These are phyloP conservation scores for Sternotherus odoratus DNA, from an alignment of 2,797 vertebrate species.

Conservation along the genomic window DNA sequence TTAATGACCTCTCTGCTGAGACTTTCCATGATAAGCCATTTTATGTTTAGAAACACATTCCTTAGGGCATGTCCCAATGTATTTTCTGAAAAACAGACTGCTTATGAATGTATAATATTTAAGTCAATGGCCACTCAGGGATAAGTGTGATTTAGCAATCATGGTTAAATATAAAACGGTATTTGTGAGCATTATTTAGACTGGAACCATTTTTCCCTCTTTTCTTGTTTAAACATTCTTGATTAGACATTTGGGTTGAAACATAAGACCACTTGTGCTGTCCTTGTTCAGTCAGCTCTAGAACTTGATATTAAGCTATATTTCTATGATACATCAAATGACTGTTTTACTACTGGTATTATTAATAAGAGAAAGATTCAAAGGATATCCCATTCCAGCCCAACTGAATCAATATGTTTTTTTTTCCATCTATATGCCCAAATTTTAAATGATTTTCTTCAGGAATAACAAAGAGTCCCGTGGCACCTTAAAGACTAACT, in stretches of 20 bases:
- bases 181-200: background rate
- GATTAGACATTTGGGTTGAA: background rate
- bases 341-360: background rate
- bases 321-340: background rate
- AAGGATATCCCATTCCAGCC: background rate
- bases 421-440: fast-evolving
- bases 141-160: constrained; percentile 14
- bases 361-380: background rate
- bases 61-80: background rate
- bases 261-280: background rate
- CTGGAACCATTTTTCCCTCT: background rate
- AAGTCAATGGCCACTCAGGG: constrained; percentile 38
- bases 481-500: too few relatives aligned
- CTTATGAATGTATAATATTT: constrained; percentile 40
- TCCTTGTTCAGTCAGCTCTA: background rate
- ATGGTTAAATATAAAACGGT: constrained; percentile 25
- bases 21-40: constrained; percentile 1
- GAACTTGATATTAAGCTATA: background rate
- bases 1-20: constrained; percentile 38
- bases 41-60: constrained; percentile 32
- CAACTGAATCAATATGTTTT: background rate
- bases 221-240: constrained; percentile 8
- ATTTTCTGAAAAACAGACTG: constrained; percentile 34
- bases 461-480: too few relatives aligned
- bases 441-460: background rate